phyloP scores from a whole-genome alignment of 2,888 invertebrate species.

The Spisula subtruncata region DNA sequence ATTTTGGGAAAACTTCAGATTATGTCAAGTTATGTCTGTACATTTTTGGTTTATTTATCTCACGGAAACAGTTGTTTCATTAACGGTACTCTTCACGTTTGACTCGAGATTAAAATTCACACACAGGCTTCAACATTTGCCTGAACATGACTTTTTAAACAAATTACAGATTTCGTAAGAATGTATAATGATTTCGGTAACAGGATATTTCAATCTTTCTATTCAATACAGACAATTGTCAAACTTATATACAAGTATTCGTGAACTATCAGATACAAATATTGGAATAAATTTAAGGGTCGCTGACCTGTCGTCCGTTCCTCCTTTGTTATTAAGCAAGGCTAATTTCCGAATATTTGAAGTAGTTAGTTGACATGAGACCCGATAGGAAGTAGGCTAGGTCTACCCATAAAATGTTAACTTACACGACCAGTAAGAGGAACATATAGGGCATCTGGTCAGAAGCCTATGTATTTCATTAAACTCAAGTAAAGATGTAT shows the following conservation, averaged over 20 bases:
- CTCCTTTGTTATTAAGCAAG: neutral
- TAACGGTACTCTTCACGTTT: neutral
- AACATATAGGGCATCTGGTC: too few relatives aligned
- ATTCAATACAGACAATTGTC: neutral
- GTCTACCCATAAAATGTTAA: too few relatives aligned
- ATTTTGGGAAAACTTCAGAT: too few relatives aligned
- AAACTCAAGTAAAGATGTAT: too few relatives aligned
- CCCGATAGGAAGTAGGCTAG: too few relatives aligned
- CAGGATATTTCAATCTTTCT: neutral
- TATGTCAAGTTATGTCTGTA: too few relatives aligned
- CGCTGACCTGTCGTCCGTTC: neutral
- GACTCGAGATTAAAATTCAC: neutral
- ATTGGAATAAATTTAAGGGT: neutral
- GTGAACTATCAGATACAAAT: constrained; percentile 4
- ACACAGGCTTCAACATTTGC: neutral
- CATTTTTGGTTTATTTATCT: too few relatives aligned
- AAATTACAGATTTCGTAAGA: constrained; percentile 3
- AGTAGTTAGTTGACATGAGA: neutral
- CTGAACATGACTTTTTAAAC: constrained; percentile 14
- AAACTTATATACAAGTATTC: neutral
- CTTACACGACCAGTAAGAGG: too few relatives aligned
- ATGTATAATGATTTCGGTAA: neutral
- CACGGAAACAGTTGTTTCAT: neutral
- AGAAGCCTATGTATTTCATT: too few relatives aligned
- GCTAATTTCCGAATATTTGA: neutral